A percentile compares a stretch with the other conserved stretches of the same genome.
These are phyloP conservation scores for Panthera tigris DNA, from an alignment of 2,113 vertebrate genomes.

Conservation along the genomic window DNA sequence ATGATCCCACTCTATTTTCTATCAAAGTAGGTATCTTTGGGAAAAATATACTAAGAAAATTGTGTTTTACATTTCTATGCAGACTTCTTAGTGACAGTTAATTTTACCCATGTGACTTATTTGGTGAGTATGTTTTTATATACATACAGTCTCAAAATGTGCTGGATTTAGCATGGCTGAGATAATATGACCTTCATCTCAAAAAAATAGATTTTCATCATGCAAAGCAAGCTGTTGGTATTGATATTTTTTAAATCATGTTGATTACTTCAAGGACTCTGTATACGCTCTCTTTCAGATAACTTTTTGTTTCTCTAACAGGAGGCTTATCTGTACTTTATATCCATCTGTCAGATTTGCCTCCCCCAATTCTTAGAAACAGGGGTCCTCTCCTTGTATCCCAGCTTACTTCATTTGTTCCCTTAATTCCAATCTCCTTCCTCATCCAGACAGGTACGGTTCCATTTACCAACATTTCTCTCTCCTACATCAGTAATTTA, in stretches of 20 bases:
- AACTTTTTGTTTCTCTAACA: background rate
- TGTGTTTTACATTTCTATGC: background rate
- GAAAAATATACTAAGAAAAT: background rate
- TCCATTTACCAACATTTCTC: background rate
- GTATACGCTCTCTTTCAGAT: background rate
- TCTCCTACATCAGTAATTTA: background rate
- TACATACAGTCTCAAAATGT: background rate
- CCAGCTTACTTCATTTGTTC: background rate
- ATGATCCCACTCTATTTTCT: background rate
- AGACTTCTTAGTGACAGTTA: conserved; percentile 3
- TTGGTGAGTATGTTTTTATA: conserved; percentile 17
- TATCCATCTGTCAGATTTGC: background rate
- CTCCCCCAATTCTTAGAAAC: background rate
- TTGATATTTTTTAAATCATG: background rate
- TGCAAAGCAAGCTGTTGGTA: background rate
- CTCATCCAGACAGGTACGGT: background rate
- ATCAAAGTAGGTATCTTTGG: background rate
- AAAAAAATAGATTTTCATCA: background rate
- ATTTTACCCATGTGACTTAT: conserved; percentile 2
- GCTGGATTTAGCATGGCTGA: background rate
- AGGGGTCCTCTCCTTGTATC: background rate
- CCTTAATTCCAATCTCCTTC: background rate
- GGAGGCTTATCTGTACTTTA: background rate
- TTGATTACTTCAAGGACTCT: background rate
- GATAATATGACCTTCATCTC: background rate